Conservation (phyloP, 1,140 invertebrate genomes). For the Pseudomyrmex cubaensis region DNA sequence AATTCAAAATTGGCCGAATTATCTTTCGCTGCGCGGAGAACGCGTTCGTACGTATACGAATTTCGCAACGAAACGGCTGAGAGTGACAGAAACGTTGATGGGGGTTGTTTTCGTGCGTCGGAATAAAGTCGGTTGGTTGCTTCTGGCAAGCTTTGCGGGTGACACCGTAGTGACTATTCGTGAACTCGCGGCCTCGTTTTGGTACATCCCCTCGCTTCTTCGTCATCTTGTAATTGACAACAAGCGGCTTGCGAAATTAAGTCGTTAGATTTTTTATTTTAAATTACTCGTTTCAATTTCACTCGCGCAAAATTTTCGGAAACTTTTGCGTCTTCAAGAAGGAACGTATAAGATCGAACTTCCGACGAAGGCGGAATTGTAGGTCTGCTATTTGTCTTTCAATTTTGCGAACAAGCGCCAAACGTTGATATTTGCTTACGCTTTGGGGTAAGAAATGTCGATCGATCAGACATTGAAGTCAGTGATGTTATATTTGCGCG, state of each 20-base stretch:
- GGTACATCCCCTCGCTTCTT: background rate
- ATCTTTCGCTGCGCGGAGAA: conserved; percentile 41
- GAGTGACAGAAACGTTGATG: conserved; percentile 68
- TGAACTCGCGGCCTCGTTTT: conserved; percentile 38
- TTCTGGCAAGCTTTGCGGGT: conserved; percentile 59
- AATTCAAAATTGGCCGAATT: conserved; percentile 34
- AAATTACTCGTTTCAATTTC: background rate
- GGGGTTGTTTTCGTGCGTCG: conserved; percentile 61
- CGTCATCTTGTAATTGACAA: conserved; percentile 48
- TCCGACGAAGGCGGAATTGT: background rate
- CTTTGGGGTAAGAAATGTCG: conserved; percentile 27
- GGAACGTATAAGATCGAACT: background rate
- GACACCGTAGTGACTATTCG: conserved; percentile 57
- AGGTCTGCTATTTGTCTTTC: conserved; percentile 49
- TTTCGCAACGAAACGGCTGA: conserved; percentile 57
- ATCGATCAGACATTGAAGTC: conserved; percentile 32
- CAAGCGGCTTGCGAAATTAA: conserved; percentile 20
- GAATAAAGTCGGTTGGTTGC: conserved; percentile 62
- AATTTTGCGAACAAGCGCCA: conserved; percentile 31
- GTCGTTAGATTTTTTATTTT: background rate
- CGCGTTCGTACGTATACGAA: conserved; percentile 45
- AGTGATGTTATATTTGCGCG: conserved; percentile 40
- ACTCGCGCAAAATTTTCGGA: background rate
- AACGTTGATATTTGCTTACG: conserved; percentile 50
- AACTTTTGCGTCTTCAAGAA: background rate